Evolutionary conservation across 2,113 vertebrate species (phyloP), one percentile per base, ranked within the genome.

Genomic region (Pachyramphus minor): DNA sequence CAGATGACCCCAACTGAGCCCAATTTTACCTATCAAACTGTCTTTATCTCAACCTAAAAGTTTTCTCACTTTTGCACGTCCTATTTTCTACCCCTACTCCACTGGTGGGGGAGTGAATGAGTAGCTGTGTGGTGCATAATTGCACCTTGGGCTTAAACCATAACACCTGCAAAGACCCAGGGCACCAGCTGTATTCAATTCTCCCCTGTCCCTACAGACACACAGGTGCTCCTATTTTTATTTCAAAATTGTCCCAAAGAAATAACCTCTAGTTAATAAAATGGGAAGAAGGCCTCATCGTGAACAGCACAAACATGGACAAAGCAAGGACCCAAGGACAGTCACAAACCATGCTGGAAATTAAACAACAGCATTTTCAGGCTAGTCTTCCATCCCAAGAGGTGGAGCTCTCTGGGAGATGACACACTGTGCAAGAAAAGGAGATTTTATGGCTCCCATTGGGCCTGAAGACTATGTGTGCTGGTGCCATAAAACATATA

Each of bases 401-500:
- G 33, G 7, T 45, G 33, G 33, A 41, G 44, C 7, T 74, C 37
- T 15, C 50, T 53, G 10, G 12, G 31, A 69, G 14, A 55, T 28
- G 5, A 63, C 31, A 80, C 15, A 10, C 22, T 21, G 3, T 9
- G n/a, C 53, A 37, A 73, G 22, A 21, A 49, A 49, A 71, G n/a
- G 18, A 58, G 52, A n/a, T 27, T 24, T 49, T 21, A 47, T 2
- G 0, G 17, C 18, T 59, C 27, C 11, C 39, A 8, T 4, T 4
- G 6, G 19, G 24, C n/a, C n/a, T 28, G 18, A 56, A 52, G 59
- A 9, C 11, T 35, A 9, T 2, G 0, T 2, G 0, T 45, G 21
- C 15, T 87, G 25, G 8, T 35, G 30, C 5, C 3, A 19, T 37
- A 33, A 75, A 59, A 75, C 4, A 8, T 4, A 27, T 10, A 11